Evolutionary conservation across 2,888 invertebrate species (phyloP), one percentile per base, ranked within the genome.

Genomic region (Diaphora mendica): DNA sequence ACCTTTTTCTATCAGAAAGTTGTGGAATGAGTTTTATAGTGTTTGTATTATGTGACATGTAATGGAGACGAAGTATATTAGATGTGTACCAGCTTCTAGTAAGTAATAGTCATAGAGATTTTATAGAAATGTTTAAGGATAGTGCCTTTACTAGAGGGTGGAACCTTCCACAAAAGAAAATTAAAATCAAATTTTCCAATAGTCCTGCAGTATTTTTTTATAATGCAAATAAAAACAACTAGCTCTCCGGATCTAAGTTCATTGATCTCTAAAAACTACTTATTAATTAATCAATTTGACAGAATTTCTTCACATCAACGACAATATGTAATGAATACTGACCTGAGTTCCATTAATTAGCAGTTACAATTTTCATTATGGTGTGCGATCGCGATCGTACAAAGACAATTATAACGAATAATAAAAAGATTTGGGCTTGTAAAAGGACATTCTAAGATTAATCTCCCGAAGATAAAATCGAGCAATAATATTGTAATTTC

Each of bases 1-100:
- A 83, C 86, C 85, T 88, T 90, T 87, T 87, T 86, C 84, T 85
- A 83, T 86, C 83, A 86, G 80, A 84, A 86, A 88, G 82, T 85
- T 88, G 85, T 86, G 79, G 76, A 83, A 85, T 83, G 75, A 82
- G 82, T 85, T 87, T 81, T 83, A 78, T 77, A 84, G 77, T 80
- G 79, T 77, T 82, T 79, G 73, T 75, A 74, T 78, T 73, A 69
- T 73, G 75, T 78, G 74, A 73, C 39, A 55, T 72, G 62, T 64
- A 68, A 64, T 64, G 64, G 68, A 68, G 64, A 68, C 8, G 3
- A 35, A 68, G 20, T 72, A 42, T 66, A 71, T 67, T n/a, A 42
- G 30, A 51, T 35, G n/a, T 20, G 17, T 11, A 30, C 13, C 23
- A 48, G 44, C 13, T 62, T 62, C 62, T 62, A 5, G 62, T 30